Evolutionary conservation across 1,140 invertebrate genomes (phyloP), one percentile per base, ranked within the genome.

Genomic region (Laupala kohalensis): DNA sequence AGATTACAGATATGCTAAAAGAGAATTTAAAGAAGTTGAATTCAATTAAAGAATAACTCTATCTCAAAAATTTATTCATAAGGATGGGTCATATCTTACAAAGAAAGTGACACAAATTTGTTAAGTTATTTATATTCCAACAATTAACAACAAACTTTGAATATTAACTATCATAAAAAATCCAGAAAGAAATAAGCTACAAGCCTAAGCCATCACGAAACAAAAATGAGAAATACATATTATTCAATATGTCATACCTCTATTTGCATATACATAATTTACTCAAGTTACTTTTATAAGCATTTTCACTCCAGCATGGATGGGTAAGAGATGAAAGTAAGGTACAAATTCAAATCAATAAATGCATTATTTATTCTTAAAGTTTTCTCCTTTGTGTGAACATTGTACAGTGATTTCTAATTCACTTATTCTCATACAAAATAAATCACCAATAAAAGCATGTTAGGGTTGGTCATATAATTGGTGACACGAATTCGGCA

Each of bases 391-490:
- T 72, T 67, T 69, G 27, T 72, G 30, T 72, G 65, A 72, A 72
- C 71, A 72, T 72, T 68, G 71, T 72, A 72, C 71, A 72, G 71
- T 72, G 71, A 64, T 30, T 72, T 67, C 67, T 69, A 68, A 70
- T 68, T 28, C 26, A 64, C 37, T 62, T 67, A 26, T 65, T 72
- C 65, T 62, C 23, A 68, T 68, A 68, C 66, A 68, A 72, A 72
- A 72, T 25, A 29, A 71, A 71, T 71, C 62, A 71, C 63, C 53
- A 71, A 70, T 25, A 37, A 69, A 69, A 70, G 71, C 25, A 68
- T 68, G 67, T 27, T 68, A 28, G 26, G 24, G 13, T 27, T 12
- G 64, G n/a, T 65, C n/a, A 15, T 65, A 9, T 9, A 65, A 25
- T 29, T 27, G 67, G 26, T 68, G 67, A n/a, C 27, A 9, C 29